These are phyloP conservation scores for Pandemis corylana DNA, from an alignment of 2,888 invertebrate species.

Conservation along the genomic window DNA sequence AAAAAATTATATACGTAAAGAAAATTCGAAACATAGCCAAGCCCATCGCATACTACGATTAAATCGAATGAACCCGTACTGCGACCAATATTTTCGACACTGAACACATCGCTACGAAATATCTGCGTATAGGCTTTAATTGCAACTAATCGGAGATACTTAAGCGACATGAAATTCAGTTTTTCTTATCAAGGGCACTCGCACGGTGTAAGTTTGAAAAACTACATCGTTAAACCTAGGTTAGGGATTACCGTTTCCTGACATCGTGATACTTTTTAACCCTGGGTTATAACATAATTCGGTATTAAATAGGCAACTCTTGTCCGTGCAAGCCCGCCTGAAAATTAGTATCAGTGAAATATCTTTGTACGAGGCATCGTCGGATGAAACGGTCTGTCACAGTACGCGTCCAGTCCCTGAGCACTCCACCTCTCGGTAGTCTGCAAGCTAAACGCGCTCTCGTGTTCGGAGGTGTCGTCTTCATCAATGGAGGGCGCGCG, in stretches of 20 bases:
- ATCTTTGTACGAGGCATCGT: background rate
- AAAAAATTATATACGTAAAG: slow-evolving; percentile 45
- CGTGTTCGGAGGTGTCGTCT: slow-evolving; percentile 79
- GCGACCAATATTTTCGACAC: background rate
- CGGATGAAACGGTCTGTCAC: slow-evolving; percentile 18
- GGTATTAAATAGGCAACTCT: background rate
- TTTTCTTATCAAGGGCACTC: too few species aligned
- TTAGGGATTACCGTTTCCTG: too few species aligned
- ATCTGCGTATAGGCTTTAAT: too few species aligned
- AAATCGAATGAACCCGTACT: slow-evolving; percentile 29
- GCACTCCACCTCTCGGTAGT: slow-evolving; percentile 73
- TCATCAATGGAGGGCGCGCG: slow-evolving; percentile 52
- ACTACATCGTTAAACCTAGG: too few species aligned
- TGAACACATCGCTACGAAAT: too few species aligned
- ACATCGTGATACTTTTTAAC: too few species aligned
- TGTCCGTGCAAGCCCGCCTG: background rate
- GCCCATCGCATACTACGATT: slow-evolving; percentile 70
- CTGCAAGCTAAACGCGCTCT: slow-evolving; percentile 83
- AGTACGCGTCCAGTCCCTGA: slow-evolving; percentile 43
- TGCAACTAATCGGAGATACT: background rate
- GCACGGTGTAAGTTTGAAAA: too few species aligned
- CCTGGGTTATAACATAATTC: too few species aligned
- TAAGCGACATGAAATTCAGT: too few species aligned
- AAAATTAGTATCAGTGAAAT: background rate
- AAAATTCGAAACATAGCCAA: slow-evolving; percentile 59